Conservation (phyloP, 1,140 invertebrate species). For the Mercenaria mercenaria region DNA sequence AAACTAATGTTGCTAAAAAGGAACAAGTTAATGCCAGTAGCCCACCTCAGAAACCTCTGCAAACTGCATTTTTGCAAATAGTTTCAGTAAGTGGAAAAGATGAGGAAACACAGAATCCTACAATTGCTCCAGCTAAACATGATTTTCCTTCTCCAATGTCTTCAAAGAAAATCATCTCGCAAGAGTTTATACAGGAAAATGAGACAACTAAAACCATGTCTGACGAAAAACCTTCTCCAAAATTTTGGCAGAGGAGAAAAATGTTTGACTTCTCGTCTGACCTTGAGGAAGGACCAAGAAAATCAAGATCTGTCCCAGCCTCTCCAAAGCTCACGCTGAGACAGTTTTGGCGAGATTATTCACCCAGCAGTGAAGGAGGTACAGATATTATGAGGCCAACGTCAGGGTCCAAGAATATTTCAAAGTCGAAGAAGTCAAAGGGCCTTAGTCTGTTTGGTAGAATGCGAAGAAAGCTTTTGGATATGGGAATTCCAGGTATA, state of each 20-base stretch:
- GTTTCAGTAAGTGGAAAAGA: not conserved
- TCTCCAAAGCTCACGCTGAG: not conserved
- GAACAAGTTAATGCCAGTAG: not conserved
- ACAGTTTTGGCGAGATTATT: slow-evolving; percentile 38
- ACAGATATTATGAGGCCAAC: not conserved
- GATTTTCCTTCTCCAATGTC: not conserved
- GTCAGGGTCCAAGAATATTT: not conserved
- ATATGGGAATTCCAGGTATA: slow-evolving; percentile 81
- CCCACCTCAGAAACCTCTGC: not conserved
- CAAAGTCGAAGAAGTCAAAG: slow-evolving; percentile 65
- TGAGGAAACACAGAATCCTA: not conserved
- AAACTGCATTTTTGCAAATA: not conserved
- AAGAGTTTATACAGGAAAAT: not conserved
- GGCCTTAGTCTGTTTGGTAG: slow-evolving; percentile 80
- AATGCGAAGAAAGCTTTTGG: slow-evolving; percentile 79
- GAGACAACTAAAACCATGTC: not conserved
- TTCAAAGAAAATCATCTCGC: not conserved
- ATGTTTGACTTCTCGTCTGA: not conserved
- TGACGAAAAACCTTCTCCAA: not conserved
- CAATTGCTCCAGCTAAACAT: not conserved
- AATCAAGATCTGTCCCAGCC: slow-evolving; percentile 1
- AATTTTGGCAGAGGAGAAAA: not conserved
- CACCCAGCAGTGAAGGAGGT: slow-evolving; percentile 50
- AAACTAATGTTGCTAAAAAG: not conserved
- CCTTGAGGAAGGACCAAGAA: not conserved